Evolutionary conservation across 2,888 invertebrate species (phyloP), one percentile per base, ranked within the genome.

Genomic region (Acrobasis consociella): DNA sequence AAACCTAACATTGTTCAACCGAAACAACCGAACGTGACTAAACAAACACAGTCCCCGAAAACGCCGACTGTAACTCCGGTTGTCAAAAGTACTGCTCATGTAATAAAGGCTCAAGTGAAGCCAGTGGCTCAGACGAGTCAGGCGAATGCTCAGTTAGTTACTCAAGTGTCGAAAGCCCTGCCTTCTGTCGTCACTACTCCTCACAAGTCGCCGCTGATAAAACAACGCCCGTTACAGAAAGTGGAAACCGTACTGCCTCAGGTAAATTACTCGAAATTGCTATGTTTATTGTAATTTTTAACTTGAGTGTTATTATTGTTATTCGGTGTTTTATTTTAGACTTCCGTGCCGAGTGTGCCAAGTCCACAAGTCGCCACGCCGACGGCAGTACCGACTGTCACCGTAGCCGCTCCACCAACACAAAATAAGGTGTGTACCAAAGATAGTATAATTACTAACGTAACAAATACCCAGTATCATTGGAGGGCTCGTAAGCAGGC

Each of bases 221-320:
- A 88, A 69, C 90, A 86, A 66, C 80, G 89, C 64, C 82, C 87
- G 7, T 67, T 86, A 55, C 79, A 80, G 60, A 88, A 87, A 67
- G 69, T 78, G 39, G 91, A 89, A 56, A 71, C 76, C 0, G 66
- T 81, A 13, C 81, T 78, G 55, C 67, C 75, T 39, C 69, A 76
- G 69, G 86, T 87, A 61, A 7, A 56, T 53, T 50, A 10, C 49
- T 61, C 5, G 5, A 13, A 46, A 11, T n/a, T 3, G 1, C 3
- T n/a, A 46, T 46, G n/a, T 46, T 46, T 31, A 31, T 31, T 31
- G 31, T 31, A 0, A 7, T 31, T 2, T 0, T 31, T 31, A 22
- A 31, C 8, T 31, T 22, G 22, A 2, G 22, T 22, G 3, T 13
- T 46, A 10, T 46, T 46, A 13, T 13, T 46, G 13, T 11, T 42